Evolutionary conservation across 2,888 invertebrate genomes (phyloP).

Genomic region (Tricholauxania praeusta): DNA sequence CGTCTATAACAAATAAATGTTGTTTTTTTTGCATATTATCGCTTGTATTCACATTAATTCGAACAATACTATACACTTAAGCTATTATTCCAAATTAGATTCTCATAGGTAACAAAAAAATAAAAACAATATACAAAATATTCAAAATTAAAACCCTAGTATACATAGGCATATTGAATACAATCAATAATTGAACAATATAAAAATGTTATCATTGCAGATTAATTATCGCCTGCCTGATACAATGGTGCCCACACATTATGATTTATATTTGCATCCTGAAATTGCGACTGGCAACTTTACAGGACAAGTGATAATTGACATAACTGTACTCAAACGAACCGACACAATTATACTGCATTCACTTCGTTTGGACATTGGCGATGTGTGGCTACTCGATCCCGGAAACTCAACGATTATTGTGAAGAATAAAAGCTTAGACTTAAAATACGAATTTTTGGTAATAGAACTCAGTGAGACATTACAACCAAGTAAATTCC

Average conservation of each 20-base stretch:
- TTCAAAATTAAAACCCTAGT: too few relatives aligned
- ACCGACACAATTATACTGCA: conserved; percentile 73
- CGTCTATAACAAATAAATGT: too few relatives aligned
- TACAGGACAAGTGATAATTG: conserved; percentile 71
- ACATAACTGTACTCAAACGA: conserved; percentile 66
- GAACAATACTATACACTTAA: too few relatives aligned
- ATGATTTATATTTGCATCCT: conserved; percentile 78
- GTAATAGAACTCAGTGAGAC: conserved; percentile 55
- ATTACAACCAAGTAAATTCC: conserved; percentile 41
- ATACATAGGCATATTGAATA: too few relatives aligned
- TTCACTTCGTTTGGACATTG: conserved; percentile 71
- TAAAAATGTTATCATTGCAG: conserved; percentile 41
- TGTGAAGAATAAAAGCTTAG: conserved; percentile 50
- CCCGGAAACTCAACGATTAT: conserved; percentile 49
- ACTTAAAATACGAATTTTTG: conserved; percentile 58
- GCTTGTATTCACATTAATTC: too few relatives aligned
- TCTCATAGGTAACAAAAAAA: too few relatives aligned
- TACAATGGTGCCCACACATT: conserved; percentile 73
- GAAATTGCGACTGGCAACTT: conserved; percentile 72
- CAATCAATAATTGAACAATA: not conserved
- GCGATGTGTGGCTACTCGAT: conserved; percentile 47
- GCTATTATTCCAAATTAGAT: too few relatives aligned
- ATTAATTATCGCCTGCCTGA: conserved; percentile 71
- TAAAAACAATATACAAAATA: too few relatives aligned
- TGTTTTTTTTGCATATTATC: too few relatives aligned